Conservation (phyloP, 1,140 invertebrate species). For the Hypothenemus hampei region DNA sequence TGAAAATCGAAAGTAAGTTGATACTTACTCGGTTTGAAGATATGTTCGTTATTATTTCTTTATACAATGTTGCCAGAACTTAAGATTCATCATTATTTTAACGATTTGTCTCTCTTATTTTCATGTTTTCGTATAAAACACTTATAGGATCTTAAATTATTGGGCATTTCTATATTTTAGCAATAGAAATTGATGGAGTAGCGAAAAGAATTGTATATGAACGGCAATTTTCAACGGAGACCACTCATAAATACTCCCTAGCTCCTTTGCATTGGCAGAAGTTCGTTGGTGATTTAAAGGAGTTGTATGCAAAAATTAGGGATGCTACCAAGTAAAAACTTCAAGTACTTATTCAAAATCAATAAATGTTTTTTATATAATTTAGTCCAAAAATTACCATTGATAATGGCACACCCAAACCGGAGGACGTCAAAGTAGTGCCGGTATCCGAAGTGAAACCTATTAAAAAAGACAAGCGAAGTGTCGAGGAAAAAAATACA, state of each 20-base stretch:
- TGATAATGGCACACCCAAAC: conserved; percentile 38
- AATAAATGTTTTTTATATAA: no score
- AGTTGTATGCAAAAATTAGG: conserved; percentile 37
- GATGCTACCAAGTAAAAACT: conserved; percentile 35
- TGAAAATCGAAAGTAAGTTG: conserved; percentile 61
- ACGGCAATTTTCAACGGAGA: conserved; percentile 32
- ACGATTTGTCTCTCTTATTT: no score
- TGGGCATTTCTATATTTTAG: no score
- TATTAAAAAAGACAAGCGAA: conserved; percentile 38
- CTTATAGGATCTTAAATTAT: no score
- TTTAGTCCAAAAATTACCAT: conserved; percentile 43
- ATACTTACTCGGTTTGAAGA: no score
- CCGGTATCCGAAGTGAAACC: conserved; percentile 41
- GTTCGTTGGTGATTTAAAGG: conserved; percentile 35
- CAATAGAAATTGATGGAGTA: conserved; percentile 39
- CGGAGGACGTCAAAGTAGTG: conserved; percentile 34
- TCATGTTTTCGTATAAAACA: no score
- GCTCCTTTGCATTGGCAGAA: conserved; percentile 38
- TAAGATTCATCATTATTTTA: no score
- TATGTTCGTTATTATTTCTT: no score
- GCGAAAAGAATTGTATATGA: conserved; percentile 38
- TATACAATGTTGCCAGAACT: no score
- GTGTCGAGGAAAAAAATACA: conserved; percentile 33
- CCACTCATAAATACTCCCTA: conserved; percentile 37
- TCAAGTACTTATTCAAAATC: neutral